Evolutionary conservation across 1,140 invertebrate species (phyloP), one percentile per base, ranked within the genome.

Genomic region (Copidosoma floridanum): DNA sequence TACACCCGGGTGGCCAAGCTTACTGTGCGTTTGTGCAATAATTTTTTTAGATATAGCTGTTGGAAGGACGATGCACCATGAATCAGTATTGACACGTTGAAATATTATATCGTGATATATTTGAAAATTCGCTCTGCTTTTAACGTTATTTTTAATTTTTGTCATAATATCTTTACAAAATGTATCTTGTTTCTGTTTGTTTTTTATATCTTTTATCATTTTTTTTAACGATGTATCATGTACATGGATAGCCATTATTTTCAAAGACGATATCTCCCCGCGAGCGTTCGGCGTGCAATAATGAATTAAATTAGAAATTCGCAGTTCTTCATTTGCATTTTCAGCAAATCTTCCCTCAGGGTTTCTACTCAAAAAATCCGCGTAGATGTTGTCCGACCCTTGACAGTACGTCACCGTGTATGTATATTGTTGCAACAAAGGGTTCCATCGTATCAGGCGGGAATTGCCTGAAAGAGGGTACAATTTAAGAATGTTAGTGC

Each of bases 341-440:
- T 40, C 38, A 16, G 5, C 11, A 40, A 40, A 40, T 40, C 16
- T 40, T 40, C 26, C 16, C 27, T n/a, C n/a, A 10, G 18, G 23
- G 21, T 51, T 5, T 51, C 26, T 51, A 51, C 32, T 51, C n/a
- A 27, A 35, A 4, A 51, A 51, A 24, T 51, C 26, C 21, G 32
- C 32, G 14, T 18, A 10, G 26, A 51, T 51, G 23, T 44, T 44
- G 14, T 51, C 43, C 26, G 41, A 65, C 20, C 53, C 64, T 4
- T 6, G 52, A 59, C 59, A 61, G 51, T 82, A 73, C 14, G 68
- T 55, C 10, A 82, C 65, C 14, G 65, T 35, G 57, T 76, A 77
- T 50, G 78, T 37, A 67, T 75, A 82, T 35, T 77, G 69, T 61
- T 81, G 75, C 14, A 83, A 46, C 50, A 66, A 61, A 14, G 79